phyloP scores from a whole-genome alignment of 2,888 invertebrate genomes.

The Calameuta filiformis region DNA sequence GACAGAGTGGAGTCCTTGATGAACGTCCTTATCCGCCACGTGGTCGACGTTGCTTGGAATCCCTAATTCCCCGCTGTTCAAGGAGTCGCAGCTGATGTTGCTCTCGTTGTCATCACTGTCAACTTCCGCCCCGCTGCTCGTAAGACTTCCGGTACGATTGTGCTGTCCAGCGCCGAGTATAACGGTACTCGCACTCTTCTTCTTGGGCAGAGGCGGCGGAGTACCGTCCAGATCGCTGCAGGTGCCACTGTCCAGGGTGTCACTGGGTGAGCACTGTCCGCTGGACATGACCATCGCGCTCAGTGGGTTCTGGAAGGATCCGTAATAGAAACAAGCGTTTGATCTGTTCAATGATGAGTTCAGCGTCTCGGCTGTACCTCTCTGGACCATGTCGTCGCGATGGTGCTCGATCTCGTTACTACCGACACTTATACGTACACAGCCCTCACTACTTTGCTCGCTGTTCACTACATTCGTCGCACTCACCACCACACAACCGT shows the following conservation, averaged over 20 bases:
- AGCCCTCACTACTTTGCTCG: slow-evolving; percentile 51
- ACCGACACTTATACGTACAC: slow-evolving; percentile 72
- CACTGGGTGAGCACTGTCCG: slow-evolving; percentile 85
- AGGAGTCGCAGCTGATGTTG: slow-evolving; percentile 84
- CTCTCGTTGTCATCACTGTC: slow-evolving; percentile 80
- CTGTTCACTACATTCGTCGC: slow-evolving; percentile 44
- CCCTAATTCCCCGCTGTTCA: slow-evolving; percentile 77
- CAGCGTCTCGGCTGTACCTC: slow-evolving; percentile 47
- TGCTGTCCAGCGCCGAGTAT: slow-evolving; percentile 65
- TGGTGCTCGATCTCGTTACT: slow-evolving; percentile 62
- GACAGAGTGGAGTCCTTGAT: slow-evolving; percentile 59
- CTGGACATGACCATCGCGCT: slow-evolving; percentile 76
- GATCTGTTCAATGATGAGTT: slow-evolving; percentile 47
- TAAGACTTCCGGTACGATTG: slow-evolving; percentile 70
- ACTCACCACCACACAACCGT: slow-evolving; percentile 46
- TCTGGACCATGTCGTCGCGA: slow-evolving; percentile 68
- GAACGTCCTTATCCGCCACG: slow-evolving; percentile 51
- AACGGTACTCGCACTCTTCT: slow-evolving; percentile 69
- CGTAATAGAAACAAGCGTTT: slow-evolving; percentile 73
- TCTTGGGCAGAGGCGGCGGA: slow-evolving; percentile 76
- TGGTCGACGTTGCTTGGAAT: slow-evolving; percentile 31
- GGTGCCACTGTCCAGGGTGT: slow-evolving; percentile 86
- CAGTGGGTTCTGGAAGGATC: slow-evolving; percentile 70
- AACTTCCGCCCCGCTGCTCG: slow-evolving; percentile 74
- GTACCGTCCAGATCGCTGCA: slow-evolving; percentile 86